Evolutionary conservation across 2,113 vertebrate genomes (phyloP).

Genomic region (Albula glossodonta): DNA sequence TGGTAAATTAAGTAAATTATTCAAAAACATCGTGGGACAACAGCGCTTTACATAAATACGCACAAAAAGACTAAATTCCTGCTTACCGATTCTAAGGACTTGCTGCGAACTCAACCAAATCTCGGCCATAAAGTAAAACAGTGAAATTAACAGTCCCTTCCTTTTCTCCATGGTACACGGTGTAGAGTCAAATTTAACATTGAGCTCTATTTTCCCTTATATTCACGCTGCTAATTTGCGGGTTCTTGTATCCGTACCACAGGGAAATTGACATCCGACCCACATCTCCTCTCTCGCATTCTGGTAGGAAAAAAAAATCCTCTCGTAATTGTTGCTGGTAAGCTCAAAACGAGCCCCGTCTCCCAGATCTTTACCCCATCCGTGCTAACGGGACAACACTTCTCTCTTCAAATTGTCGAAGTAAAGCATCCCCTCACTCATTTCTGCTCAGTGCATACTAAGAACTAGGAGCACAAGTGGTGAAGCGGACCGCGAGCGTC

Average conservation of each 20-base stretch:
- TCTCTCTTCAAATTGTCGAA: slow-evolving; percentile 43
- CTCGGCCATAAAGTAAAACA: slow-evolving; percentile 74
- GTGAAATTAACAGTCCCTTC: slow-evolving; percentile 73
- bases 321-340: slow-evolving; percentile 43
- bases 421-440: slow-evolving; percentile 32
- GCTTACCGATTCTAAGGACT: slow-evolving; percentile 92
- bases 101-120: slow-evolving; percentile 82
- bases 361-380: slow-evolving; percentile 51
- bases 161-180: slow-evolving; percentile 70
- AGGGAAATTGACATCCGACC: slow-evolving; percentile 55
- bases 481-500: slow-evolving; percentile 30
- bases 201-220: slow-evolving; percentile 63
- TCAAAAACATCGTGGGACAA: not conserved
- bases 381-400: slow-evolving; percentile 31
- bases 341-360: slow-evolving; percentile 46
- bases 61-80: not conserved
- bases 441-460: slow-evolving; percentile 49
- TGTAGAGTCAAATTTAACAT: slow-evolving; percentile 61
- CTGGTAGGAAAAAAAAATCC: slow-evolving; percentile 38
- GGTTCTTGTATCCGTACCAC: slow-evolving; percentile 58
- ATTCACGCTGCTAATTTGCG: slow-evolving; percentile 64
- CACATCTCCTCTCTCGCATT: slow-evolving; percentile 58
- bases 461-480: slow-evolving; percentile 47
- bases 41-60: slow-evolving; percentile 17
- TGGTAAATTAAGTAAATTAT: not conserved